A percentile compares a stretch with the other conserved stretches of the same genome.
phyloP scores from a whole-genome alignment of 2,888 invertebrate species.

The Graphium colonna region DNA sequence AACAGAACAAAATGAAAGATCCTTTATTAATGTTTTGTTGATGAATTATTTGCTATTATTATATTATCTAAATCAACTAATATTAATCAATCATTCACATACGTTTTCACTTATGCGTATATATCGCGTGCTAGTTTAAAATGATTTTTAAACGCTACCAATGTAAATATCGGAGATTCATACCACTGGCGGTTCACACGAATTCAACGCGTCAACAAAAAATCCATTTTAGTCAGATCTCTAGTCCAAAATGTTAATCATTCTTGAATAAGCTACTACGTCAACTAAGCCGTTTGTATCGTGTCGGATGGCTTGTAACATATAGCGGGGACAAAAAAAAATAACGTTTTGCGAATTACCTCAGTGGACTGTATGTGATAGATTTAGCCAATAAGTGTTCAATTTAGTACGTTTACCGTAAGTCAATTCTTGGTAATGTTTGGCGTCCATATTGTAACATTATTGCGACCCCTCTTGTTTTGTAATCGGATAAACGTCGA shows the following conservation, averaged over 20 bases:
- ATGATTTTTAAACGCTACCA: background rate
- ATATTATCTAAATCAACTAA: slow-evolving; percentile 11
- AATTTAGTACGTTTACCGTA: slow-evolving; percentile 64
- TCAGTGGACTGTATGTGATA: slow-evolving; percentile 77
- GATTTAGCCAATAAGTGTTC: slow-evolving; percentile 79
- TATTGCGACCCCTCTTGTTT: slow-evolving; percentile 29
- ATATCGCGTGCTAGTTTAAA: slow-evolving; percentile 15
- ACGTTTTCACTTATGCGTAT: slow-evolving; percentile 12
- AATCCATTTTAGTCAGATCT: slow-evolving; percentile 68
- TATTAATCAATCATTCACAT: too few species aligned
- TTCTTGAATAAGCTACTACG: slow-evolving; percentile 54
- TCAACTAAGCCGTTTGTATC: slow-evolving; percentile 50
- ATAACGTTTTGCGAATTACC: slow-evolving; percentile 70
- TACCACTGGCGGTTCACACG: slow-evolving; percentile 22
- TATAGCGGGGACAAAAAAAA: slow-evolving; percentile 33
- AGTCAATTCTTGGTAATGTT: slow-evolving; percentile 69
- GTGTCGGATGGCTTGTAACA: slow-evolving; percentile 37
- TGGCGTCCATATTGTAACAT: slow-evolving; percentile 57
- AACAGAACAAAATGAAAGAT: too few species aligned
- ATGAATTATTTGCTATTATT: too few species aligned
- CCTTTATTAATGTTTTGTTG: too few species aligned
- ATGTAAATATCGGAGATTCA: slow-evolving; percentile 28
- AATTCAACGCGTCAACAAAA: slow-evolving; percentile 49
- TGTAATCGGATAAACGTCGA: slow-evolving; percentile 23
- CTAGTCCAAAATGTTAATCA: slow-evolving; percentile 69